These are phyloP conservation scores for Steromphala cineraria DNA, from an alignment of 2,888 invertebrate genomes.

Conservation along the genomic window DNA sequence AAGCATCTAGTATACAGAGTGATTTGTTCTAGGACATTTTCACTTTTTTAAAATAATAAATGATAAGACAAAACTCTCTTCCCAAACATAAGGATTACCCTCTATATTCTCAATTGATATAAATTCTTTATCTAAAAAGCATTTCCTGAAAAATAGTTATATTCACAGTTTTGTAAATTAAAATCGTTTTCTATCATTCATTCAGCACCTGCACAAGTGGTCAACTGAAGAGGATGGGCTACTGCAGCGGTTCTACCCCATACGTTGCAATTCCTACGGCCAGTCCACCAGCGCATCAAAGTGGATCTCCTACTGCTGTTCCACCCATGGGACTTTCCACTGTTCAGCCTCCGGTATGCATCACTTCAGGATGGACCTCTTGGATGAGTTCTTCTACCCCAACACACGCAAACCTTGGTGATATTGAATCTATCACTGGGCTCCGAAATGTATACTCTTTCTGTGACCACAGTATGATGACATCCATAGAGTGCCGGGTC, in stretches of 20 bases:
- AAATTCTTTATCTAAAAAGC: too few relatives aligned
- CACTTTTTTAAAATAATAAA: too few relatives aligned
- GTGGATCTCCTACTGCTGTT: not conserved
- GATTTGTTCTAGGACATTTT: too few relatives aligned
- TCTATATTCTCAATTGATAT: too few relatives aligned
- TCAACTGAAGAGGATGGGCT: slow-evolving; percentile 16
- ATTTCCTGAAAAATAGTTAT: too few relatives aligned
- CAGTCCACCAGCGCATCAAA: not conserved
- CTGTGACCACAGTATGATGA: slow-evolving; percentile 64
- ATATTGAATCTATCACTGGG: slow-evolving; percentile 60
- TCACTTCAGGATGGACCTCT: slow-evolving; percentile 83
- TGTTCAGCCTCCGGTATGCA: slow-evolving; percentile 76
- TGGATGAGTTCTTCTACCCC: slow-evolving; percentile 82
- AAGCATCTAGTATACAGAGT: too few relatives aligned
- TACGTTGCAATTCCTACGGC: not conserved
- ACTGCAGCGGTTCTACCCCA: not conserved
- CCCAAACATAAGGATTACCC: too few relatives aligned
- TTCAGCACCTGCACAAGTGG: slow-evolving; percentile 14
- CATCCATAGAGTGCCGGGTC: slow-evolving; percentile 86
- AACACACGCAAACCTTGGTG: slow-evolving; percentile 62
- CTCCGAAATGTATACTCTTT: slow-evolving; percentile 55
- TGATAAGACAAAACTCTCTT: too few relatives aligned
- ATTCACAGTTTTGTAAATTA: too few relatives aligned
- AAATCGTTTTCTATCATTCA: too few relatives aligned
- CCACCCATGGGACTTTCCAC: not conserved